These are phyloP conservation scores for Cyanoliseus patagonus DNA, from an alignment of 2,113 vertebrate species.

Conservation along the genomic window DNA sequence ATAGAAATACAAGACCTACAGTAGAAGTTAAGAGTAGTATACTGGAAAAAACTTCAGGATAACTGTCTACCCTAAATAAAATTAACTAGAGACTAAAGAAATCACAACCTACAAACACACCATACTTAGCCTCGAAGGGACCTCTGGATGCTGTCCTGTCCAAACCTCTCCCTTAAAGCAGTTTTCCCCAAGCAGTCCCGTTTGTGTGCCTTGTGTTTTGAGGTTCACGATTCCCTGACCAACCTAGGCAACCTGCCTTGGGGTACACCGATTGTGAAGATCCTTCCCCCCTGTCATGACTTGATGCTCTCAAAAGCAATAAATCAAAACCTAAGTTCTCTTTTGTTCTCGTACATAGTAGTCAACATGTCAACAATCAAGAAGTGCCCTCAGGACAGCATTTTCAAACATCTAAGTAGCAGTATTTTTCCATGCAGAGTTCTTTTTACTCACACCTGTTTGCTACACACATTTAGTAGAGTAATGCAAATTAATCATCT, in stretches of 20 bases:
- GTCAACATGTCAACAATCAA: background rate
- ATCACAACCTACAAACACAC: background rate
- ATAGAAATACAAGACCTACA: background rate
- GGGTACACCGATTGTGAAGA: background rate
- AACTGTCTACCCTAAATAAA: background rate
- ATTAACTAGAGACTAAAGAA: background rate
- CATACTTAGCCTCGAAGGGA: background rate
- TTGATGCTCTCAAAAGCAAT: background rate
- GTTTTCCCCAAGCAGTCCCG: background rate
- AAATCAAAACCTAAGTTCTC: background rate
- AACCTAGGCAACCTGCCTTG: background rate
- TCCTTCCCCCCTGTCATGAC: background rate
- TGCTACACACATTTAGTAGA: background rate
- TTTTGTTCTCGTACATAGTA: too few relatives aligned
- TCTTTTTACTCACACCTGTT: background rate
- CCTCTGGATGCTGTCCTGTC: background rate
- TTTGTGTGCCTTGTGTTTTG: rapidly evolving
- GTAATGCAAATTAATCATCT: background rate
- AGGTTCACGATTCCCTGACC: background rate
- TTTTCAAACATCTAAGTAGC: background rate
- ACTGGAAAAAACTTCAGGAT: background rate
- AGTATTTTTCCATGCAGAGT: background rate
- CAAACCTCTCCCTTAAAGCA: background rate
- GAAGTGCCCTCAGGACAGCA: background rate
- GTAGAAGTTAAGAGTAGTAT: background rate